Evolutionary conservation across 2,888 invertebrate genomes (phyloP), one percentile per base, ranked within the genome.

Genomic region (Drosophila mayaguana): DNA sequence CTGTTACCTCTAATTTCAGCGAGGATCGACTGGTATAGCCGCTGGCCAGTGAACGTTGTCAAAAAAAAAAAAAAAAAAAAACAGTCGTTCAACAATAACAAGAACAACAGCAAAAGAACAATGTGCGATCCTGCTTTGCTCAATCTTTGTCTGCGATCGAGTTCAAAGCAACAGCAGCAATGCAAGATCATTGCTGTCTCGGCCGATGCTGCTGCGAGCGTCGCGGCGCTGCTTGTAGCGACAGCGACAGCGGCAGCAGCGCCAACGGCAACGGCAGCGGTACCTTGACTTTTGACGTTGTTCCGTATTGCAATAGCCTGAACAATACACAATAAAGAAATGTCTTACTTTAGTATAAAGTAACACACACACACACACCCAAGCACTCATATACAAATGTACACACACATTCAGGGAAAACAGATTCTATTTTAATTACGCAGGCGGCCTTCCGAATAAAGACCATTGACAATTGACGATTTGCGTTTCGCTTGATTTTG

Each of bases 211-310:
- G 25, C 75, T 40, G 65, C 51, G 38, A 43, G 42, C 62, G 46
- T 40, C 25, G 42, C 62, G 43, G 18, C 40, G 40, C 54, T 28
- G 54, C 40, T 28, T 20, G 20, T n/a, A 20, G 51, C 11, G 3
- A 61, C 71, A 54, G 59, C 67, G 43, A 16, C 51, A 20, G 51
- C 16, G 3, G 63, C 71, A 54, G 59, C 67, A 46, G 18, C 56
- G 70, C 53, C 34, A 12, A 11, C 9, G 9, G 59, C 73, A 54
- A 56, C 54, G 57, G 16, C 55, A 45, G 60, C 55, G 70, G 57
- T 81, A 75, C 89, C 90, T 89, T 89, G 86, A 85, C 89, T 84
- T 71, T 88, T 77, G 72, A 51, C 68, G 66, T 63, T 79, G 80
- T 89, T 89, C 83, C 85, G 83, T 82, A 78, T 89, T 80, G 82